Percentiles rank a stretch among this genome's conserved stretches.
Conservation (phyloP, 2,888 invertebrate species). For the Papilio gigon region DNA sequence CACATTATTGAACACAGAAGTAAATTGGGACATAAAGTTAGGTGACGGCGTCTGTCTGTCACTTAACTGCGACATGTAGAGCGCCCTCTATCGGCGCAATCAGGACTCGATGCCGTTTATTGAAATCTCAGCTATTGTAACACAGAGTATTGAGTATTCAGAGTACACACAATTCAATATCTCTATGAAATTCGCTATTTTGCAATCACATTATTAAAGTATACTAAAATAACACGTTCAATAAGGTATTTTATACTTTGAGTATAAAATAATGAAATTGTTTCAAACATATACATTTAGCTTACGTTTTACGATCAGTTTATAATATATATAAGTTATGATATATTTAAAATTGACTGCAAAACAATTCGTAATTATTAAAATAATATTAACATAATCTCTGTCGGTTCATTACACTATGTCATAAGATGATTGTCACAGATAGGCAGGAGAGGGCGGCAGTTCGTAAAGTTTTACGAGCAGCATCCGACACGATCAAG, state of each 20-base stretch:
- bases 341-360: no score
- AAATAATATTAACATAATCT: neutral
- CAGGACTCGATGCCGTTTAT: constrained; percentile 68
- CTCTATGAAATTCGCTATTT: no score
- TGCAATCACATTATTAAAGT: no score
- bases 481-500: constrained; percentile 68
- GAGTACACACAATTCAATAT: constrained; percentile 44
- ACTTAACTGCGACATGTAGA: constrained; percentile 65
- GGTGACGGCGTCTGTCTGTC: constrained; percentile 55
- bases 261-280: no score
- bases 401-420: constrained; percentile 34
- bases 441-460: constrained; percentile 73
- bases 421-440: constrained; percentile 69
- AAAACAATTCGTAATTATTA: neutral
- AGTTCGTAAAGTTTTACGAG: constrained; percentile 81
- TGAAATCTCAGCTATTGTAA: constrained; percentile 69
- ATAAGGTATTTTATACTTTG: neutral
- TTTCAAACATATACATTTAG: no score
- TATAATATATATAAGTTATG: no score
- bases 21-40: constrained; percentile 41
- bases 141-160: constrained; percentile 54
- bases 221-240: no score
- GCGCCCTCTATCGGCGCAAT: constrained; percentile 61
- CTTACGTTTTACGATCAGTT: no score
- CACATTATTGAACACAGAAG: constrained; percentile 32